phyloP scores from a whole-genome alignment of 2,888 invertebrate species.

The Argyresthia albistria region DNA sequence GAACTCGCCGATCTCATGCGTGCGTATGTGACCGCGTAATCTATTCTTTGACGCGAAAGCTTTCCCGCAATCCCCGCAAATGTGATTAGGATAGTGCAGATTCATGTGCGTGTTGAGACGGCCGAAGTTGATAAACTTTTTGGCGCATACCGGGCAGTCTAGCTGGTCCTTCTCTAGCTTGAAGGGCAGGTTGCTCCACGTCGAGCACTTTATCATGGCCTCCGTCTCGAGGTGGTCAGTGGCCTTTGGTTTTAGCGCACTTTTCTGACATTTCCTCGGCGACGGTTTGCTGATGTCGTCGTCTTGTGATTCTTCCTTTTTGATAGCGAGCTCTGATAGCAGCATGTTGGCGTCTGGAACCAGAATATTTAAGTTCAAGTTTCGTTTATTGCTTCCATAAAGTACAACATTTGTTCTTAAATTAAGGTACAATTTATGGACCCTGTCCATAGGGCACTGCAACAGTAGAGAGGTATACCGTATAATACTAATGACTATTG shows the following conservation, averaged over 20 bases:
- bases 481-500: no score
- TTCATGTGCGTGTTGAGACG: constrained; percentile 66
- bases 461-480: no score
- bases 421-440: no score
- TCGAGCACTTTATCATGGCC: constrained; percentile 29
- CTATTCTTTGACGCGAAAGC: constrained; percentile 66
- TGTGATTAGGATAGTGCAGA: constrained; percentile 60
- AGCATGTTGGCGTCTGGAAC: not conserved
- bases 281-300: not conserved
- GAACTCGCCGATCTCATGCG: constrained; percentile 62
- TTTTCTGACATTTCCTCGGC: constrained; percentile 6
- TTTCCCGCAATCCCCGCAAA: constrained; percentile 66
- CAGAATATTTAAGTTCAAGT: not conserved
- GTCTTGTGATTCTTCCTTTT: not conserved
- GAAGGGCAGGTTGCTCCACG: constrained; percentile 51
- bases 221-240: constrained; percentile 34
- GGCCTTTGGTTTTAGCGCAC: not conserved
- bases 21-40: constrained; percentile 61
- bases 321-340: not conserved
- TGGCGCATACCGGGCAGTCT: constrained; percentile 55
- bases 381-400: no score
- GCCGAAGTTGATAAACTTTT: constrained; percentile 52
- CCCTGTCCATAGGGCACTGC: no score
- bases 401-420: no score
- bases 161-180: constrained; percentile 58